Evolutionary conservation across 2,113 vertebrate species (phyloP).

Genomic region (Uria aalge): DNA sequence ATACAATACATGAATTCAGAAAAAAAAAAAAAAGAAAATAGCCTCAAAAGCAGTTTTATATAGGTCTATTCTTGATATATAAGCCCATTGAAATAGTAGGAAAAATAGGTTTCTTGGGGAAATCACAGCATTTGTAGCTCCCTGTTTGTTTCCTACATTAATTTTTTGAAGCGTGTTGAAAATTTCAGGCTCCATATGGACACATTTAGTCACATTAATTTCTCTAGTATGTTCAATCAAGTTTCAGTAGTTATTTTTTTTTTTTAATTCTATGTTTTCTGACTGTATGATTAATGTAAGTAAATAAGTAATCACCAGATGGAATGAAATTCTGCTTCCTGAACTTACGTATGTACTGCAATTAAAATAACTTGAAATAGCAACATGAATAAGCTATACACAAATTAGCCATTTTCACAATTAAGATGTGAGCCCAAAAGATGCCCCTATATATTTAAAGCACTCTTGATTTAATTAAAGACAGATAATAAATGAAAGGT

Average conservation of each 20-base stretch:
- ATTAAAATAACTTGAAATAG: constrained; percentile 8
- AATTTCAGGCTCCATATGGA: not conserved
- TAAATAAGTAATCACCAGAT: constrained; percentile 38
- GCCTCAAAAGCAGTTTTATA: not conserved
- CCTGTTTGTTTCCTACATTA: not conserved
- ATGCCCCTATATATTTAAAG: not conserved
- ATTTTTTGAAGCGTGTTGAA: not conserved
- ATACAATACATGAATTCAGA: not conserved
- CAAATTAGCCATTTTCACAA: not conserved
- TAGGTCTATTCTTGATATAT: not conserved
- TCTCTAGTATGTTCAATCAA: not conserved
- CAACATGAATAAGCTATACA: not conserved
- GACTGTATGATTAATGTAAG: not conserved
- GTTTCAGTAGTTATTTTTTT: not conserved
- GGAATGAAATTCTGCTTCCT: not conserved
- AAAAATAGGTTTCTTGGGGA: not conserved
- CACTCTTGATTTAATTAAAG: not conserved
- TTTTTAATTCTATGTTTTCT: not conserved
- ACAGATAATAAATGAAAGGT: not conserved
- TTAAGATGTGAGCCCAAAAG: not conserved
- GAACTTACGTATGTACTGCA: not conserved
- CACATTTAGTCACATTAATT: not conserved
- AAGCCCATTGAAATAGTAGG: not conserved
- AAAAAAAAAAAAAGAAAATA: not conserved
- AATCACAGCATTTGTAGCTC: not conserved